Percentiles rank a stretch among this genome's conserved stretches.
Conservation (phyloP, 2,888 invertebrate species). For the Apamea sordens region DNA sequence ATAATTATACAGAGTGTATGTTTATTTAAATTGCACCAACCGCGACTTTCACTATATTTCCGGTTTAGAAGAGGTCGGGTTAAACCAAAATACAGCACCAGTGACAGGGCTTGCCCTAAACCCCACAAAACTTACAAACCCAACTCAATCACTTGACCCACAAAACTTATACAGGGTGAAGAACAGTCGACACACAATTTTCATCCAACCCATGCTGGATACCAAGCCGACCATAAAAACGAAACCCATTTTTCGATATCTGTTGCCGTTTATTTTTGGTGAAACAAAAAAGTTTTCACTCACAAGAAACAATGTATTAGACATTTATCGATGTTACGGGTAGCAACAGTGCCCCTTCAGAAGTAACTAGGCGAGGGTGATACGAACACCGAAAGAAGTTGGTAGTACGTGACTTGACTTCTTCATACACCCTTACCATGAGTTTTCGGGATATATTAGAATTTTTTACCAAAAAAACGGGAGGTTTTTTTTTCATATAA, state of each 20-base stretch:
- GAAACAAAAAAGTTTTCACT: slow-evolving; percentile 53
- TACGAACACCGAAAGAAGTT: slow-evolving; percentile 84
- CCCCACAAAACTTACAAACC: slow-evolving; percentile 36
- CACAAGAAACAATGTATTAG: slow-evolving; percentile 65
- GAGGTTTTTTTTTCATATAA: not conserved
- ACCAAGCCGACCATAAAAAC: slow-evolving; percentile 11
- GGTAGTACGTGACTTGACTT: slow-evolving; percentile 82
- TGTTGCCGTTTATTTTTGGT: slow-evolving; percentile 46
- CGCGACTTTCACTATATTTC: slow-evolving; percentile 8
- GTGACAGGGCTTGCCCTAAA: slow-evolving; percentile 24
- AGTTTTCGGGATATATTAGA: slow-evolving; percentile 34
- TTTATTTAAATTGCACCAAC: not conserved
- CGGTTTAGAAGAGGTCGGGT: slow-evolving; percentile 1
- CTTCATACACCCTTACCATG: slow-evolving; percentile 67
- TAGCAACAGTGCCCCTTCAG: slow-evolving; percentile 73
- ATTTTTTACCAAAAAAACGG: not conserved
- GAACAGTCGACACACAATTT: slow-evolving; percentile 55
- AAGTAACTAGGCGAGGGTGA: slow-evolving; percentile 81
- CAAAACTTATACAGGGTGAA: slow-evolving; percentile 49
- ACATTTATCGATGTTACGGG: slow-evolving; percentile 63
- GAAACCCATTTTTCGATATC: slow-evolving; percentile 35
- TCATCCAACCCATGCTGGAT: not conserved
- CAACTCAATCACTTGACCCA: slow-evolving; percentile 65
- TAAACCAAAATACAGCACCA: slow-evolving; percentile 1
- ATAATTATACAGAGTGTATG: not conserved